A percentile compares a stretch with the other conserved stretches of the same genome.
Conservation (phyloP, 2,113 vertebrate genomes). For the Corapipo altera region DNA sequence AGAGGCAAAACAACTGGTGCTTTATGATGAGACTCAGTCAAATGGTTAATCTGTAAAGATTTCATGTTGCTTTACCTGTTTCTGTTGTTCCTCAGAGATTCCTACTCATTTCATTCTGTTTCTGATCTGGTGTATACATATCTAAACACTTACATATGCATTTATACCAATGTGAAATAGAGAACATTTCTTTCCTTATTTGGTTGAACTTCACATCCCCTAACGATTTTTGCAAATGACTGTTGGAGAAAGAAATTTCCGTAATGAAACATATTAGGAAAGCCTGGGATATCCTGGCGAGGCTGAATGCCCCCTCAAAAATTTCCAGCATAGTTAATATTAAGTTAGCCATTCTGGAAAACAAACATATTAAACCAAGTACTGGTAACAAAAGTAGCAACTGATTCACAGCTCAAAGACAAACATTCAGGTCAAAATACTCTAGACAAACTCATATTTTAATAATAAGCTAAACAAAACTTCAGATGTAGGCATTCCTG, state of each 20-base stretch:
- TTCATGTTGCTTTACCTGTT: neutral
- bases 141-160: neutral
- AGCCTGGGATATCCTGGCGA: rapidly evolving
- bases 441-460: neutral
- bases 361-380: neutral
- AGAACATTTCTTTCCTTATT: neutral
- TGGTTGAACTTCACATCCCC: neutral
- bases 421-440: neutral
- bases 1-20: neutral
- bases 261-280: neutral
- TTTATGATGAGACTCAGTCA: neutral
- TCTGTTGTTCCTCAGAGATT: neutral
- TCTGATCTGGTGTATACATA: neutral
- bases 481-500: neutral
- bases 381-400: neutral
- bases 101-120: neutral
- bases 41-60: neutral
- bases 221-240: neutral
- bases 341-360: neutral
- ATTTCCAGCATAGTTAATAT: neutral
- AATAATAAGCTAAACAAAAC: neutral
- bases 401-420: neutral
- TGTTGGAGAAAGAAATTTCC: neutral
- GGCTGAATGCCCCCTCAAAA: neutral
- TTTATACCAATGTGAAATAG: neutral